Base-by-base conservation (phyloP, 2,888 invertebrate genomes). In the Athalia rosae region DNA sequence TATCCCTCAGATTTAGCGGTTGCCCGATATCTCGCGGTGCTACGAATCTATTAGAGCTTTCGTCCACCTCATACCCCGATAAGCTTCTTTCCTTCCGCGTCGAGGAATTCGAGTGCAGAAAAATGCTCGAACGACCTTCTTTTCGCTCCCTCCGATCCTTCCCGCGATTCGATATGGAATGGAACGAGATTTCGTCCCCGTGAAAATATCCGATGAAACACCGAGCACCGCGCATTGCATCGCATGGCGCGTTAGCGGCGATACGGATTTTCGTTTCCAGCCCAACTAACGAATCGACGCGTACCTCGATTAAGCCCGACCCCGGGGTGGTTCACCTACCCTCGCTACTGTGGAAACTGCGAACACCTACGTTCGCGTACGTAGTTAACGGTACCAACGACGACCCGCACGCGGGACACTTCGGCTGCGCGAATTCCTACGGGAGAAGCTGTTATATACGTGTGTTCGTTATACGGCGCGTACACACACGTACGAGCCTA, bases 251-350 rank as follows among this genome's bases (percentile, higher is more conserved):
- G 87, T 86, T 85, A 84, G 81, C 82, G 82, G 79, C 78, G 81
- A 79, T 9, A 63, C 13, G 63, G 63, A 13, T 63, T 41, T 62
- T 58, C 47, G 69, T 53, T 66, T 67, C 47, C 62, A 59, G 43
- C 53, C 85, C 87, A 84, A 85, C 86, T 88, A 88, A 88, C 88
- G 88, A 88, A 88, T 87, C 87, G 85, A 13, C 41, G 84, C 84
- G 85, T 87, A 84, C 85, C 82, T 81, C 87, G 85, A 88, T 88
- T 88, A 87, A 88, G 85, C 83, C 84, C 84, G 83, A 85, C 83
- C 81, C 15, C n/a, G 82, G 81, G 82, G 80, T 77, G 80, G 86
- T 87, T 85, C 66, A 73, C 82, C 82, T 83, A 84, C 83, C 84
- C 81, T n/a, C n/a, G n/a, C 56, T 56, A 50, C 58, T 58, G 58